Conservation (phyloP, 2,888 invertebrate genomes). For the Pollenia griseotomentosa region DNA sequence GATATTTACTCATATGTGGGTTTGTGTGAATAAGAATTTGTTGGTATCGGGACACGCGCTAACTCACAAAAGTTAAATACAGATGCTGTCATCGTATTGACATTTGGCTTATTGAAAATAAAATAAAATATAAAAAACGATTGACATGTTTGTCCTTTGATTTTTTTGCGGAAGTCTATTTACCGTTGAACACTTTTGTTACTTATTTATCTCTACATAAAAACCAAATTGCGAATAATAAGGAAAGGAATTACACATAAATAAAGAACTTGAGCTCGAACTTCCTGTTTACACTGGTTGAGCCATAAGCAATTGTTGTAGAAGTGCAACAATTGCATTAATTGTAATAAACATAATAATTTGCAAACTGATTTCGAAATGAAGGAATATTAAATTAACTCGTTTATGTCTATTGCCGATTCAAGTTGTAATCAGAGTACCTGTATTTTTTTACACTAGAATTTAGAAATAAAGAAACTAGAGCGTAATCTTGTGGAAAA, state of each 20-base stretch:
- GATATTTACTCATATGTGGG: not conserved
- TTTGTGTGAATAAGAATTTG: not conserved
- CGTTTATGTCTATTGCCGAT: too few species aligned
- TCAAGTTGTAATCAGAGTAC: too few species aligned
- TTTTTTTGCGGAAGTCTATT: not conserved
- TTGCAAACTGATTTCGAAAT: constrained; percentile 4
- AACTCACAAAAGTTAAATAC: constrained; percentile 59
- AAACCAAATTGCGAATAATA: not conserved
- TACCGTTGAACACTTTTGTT: not conserved
- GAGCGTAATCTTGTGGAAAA: too few species aligned
- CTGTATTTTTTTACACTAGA: too few species aligned
- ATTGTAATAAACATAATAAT: not conserved
- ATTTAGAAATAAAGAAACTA: too few species aligned
- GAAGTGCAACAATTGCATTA: too few species aligned
- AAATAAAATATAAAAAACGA: constrained; percentile 16
- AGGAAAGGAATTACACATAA: not conserved
- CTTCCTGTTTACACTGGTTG: not conserved
- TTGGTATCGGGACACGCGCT: constrained; percentile 44
- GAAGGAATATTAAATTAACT: too few species aligned
- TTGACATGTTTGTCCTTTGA: constrained; percentile 48
- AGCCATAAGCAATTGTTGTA: not conserved
- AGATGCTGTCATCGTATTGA: constrained; percentile 62
- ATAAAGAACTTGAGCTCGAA: not conserved
- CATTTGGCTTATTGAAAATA: constrained; percentile 51
- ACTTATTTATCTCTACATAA: not conserved